phyloP scores from a whole-genome alignment of 2,888 invertebrate genomes.

The Tipula confusa region DNA sequence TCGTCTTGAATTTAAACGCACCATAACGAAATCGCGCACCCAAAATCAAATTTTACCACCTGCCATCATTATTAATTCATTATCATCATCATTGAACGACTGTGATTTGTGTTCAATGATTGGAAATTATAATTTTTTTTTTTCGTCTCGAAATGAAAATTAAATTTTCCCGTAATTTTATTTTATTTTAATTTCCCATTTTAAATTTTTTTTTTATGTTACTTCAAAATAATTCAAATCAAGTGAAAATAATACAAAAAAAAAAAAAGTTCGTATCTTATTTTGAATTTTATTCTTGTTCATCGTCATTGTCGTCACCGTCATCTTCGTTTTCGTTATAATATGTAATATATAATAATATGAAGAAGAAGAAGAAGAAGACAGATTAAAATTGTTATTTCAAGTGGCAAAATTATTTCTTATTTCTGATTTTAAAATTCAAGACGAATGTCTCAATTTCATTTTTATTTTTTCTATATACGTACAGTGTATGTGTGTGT shows the following conservation, averaged over 20 bases:
- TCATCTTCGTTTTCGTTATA: background rate
- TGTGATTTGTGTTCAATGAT: conserved; percentile 12
- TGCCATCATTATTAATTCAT: background rate
- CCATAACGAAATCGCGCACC: background rate
- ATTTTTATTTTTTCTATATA: background rate
- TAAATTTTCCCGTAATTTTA: background rate
- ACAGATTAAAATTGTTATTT: conserved; percentile 25
- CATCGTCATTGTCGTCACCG: too few relatives aligned
- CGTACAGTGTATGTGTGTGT: too few relatives aligned
- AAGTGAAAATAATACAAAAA: conserved; percentile 25
- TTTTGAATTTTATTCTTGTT: background rate
- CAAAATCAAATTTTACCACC: background rate
- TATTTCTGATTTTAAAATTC: conserved; percentile 9
- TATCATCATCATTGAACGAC: background rate
- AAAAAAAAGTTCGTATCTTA: conserved; percentile 5
- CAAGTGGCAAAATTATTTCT: conserved; percentile 21
- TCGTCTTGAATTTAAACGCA: background rate
- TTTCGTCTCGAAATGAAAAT: conserved; percentile 13
- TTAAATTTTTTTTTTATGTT: too few relatives aligned
- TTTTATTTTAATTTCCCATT: background rate
- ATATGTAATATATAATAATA: background rate
- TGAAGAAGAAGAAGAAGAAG: too few relatives aligned
- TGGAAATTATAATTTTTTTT: background rate
- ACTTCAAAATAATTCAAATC: conserved; percentile 12
- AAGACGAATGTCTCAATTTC: conserved; percentile 25